Base-by-base conservation (phyloP, 2,113 vertebrate species). In the Eclectus roratus region DNA sequence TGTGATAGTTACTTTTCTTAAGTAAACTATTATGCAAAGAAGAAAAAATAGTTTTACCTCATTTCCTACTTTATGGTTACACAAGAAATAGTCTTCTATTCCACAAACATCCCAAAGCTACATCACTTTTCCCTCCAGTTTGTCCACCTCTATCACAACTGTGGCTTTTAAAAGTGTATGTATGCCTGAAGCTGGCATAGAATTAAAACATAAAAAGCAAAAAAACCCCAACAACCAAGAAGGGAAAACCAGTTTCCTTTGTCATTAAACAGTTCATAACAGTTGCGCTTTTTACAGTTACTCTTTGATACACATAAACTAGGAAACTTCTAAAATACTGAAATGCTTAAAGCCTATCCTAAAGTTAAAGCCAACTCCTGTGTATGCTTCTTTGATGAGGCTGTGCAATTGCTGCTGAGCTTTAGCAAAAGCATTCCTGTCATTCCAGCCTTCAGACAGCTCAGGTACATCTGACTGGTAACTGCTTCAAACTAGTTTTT, bases 291-390 rank as follows among this genome's bases (percentile, higher is more conserved):
- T 56, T 90, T 10, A 35, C 47, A 66, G 13, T 83, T 55, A 93
- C 7, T 49, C 29, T 55, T 89, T 44, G 20, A 88, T 80, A 55
- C 29, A 52, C 37, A 76, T 68, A 43, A 94, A 85, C 23, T 39
- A 39, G 9, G 35, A 69, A 82, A 88, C 35, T 84, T 94, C 50
- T 88, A 90, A 88, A 93, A 85, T 66, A 37, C 66, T 35, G 37
- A 88, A 96, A 74, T 78, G 47, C 85, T 92, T 68, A 77, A 96
- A 90, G 81, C 44, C 37, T 91, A 33, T 10, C 15, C 52, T 97
- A 94, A 97, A 97, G 95, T 97, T 97, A 55, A 55, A 18, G 97
- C 97, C 88, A 96, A 86, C 94, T 97, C 49, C 43, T 9, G 1
- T 33, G 15, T 44, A 20, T 66, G 16, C 28, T 46, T 92, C 43